Percentiles rank a stretch among this genome's conserved stretches.
Evolutionary conservation across 2,113 vertebrate genomes (phyloP).

Genomic region (Phocoena sinus): DNA sequence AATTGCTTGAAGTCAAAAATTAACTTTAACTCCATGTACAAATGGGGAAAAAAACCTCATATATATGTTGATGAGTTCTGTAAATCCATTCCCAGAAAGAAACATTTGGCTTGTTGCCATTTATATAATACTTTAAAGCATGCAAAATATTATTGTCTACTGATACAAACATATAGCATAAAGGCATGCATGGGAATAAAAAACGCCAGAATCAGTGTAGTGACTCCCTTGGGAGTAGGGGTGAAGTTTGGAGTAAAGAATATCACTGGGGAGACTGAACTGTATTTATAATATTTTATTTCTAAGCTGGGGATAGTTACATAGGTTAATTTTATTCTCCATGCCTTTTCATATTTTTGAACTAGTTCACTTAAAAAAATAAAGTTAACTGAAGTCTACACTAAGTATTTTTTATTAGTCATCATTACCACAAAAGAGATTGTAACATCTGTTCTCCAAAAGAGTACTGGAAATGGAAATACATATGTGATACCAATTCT

Average conservation of each 20-base stretch:
- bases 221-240: not conserved
- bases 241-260: not conserved
- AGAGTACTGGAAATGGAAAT: slow-evolving; percentile 1
- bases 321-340: not conserved
- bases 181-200: not conserved
- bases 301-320: not conserved
- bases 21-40: not conserved
- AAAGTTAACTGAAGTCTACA: not conserved
- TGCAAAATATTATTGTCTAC: not conserved
- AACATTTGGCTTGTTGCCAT: not conserved
- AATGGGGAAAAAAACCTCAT: not conserved
- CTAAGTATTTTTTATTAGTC: not conserved
- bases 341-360: not conserved
- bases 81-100: not conserved
- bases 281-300: slow-evolving; percentile 7
- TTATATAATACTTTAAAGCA: not conserved
- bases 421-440: not conserved
- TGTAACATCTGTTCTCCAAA: not conserved
- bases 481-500: not conserved
- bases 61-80: not conserved
- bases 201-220: not conserved
- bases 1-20: not conserved
- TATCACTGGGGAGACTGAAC: not conserved
- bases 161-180: not conserved
- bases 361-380: not conserved